Conservation (phyloP, 2,113 vertebrate genomes). For the Leptocoma aspasia region DNA sequence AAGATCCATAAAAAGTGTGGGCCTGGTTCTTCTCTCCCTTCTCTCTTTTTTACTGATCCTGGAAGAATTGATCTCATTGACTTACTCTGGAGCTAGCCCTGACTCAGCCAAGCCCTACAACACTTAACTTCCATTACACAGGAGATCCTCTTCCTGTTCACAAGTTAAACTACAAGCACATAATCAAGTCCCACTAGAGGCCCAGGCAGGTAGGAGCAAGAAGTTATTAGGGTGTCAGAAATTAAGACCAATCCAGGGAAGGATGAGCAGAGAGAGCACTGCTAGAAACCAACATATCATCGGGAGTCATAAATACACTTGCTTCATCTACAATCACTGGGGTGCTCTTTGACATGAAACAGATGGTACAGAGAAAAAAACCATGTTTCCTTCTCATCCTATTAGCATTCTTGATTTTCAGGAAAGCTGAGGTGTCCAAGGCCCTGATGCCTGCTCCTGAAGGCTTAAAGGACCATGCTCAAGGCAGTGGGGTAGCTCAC, state of each 20-base stretch:
- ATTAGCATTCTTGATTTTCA: not conserved
- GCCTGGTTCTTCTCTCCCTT: not conserved
- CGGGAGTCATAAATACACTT: not conserved
- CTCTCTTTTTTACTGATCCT: not conserved
- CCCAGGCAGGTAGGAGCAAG: not conserved
- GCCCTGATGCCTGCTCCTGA: not conserved
- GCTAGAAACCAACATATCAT: not conserved
- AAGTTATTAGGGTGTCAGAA: not conserved
- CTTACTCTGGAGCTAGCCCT: not conserved
- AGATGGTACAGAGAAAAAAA: not conserved
- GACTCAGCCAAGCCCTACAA: not conserved
- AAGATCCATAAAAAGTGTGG: not conserved
- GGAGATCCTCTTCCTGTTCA: not conserved
- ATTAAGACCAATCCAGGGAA: not conserved
- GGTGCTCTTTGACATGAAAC: not conserved
- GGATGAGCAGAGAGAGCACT: not conserved
- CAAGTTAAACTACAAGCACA: not conserved
- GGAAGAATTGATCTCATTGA: not conserved
- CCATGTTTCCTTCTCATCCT: fast-evolving
- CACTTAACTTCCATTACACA: not conserved
- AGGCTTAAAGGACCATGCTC: not conserved
- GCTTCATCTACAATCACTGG: not conserved
- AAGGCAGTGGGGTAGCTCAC: fast-evolving
- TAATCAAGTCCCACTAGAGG: not conserved
- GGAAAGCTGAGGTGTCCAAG: fast-evolving